Base-by-base conservation (phyloP, 2,797 vertebrate genomes). In the Syngnathus acus region DNA sequence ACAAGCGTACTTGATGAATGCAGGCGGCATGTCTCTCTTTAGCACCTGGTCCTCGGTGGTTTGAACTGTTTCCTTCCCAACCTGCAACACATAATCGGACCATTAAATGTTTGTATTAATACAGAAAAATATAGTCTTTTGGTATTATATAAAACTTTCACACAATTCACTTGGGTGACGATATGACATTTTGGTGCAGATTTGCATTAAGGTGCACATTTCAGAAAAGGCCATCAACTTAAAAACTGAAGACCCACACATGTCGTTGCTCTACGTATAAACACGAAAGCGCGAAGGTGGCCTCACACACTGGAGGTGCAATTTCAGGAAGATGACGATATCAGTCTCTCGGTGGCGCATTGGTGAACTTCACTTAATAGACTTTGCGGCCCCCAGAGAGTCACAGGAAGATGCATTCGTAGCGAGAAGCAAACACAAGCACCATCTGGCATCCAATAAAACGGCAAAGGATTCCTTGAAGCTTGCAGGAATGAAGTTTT, bases 11-110 rank as follows among this genome's bases (percentile, higher is more conserved):
- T 99, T 99, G 87, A 98, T 98, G 88, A 99, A 99, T 0, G 96
- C 97, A 65, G 96, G 93, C 65, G 96, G 95, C 97, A 99, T 99
- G 88, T 99, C 97, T 84, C 96, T 92, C 89, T 97, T 99, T 94
- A 99, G 94, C 84, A 98, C 90, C 89, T 98, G 95, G 87, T 99
- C 97, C 80, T 99, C 97, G 0, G 97, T 99, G 77, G 97, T 99
- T 87, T 98, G 95, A 76, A 99, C 96, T 0, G 97, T 98, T 81
- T 98, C 96, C 85, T 98, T 99, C 75, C 97, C 97, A 87, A 99
- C 97, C 97, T 98, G 84, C 40, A 71, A 76, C 58, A 82, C 76
- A 83, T 51, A 71, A 45, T 42, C 42, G 9, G 7, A 51, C 14
- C 64, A 61, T 71, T 55, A 17, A 75, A 45, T 10, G 17, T 72